A percentile compares a stretch with the other conserved stretches of the same genome.
phyloP scores from a whole-genome alignment of 2,797 vertebrate species.

The Acomys russatus region DNA sequence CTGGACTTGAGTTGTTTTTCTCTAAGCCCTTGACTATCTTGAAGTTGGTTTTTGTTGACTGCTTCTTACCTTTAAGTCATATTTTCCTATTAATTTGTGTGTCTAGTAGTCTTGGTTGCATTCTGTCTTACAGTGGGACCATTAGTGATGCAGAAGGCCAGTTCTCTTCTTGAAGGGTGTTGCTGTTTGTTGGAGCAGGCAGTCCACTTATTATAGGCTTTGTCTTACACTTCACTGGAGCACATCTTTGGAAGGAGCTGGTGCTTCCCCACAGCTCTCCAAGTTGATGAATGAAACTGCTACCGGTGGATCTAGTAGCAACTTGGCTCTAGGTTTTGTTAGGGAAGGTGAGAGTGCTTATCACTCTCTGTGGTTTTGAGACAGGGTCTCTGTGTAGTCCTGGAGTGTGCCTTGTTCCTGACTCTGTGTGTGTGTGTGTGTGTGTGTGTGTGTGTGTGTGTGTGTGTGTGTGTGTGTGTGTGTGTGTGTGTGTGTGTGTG shows the following conservation, averaged over 20 bases:
- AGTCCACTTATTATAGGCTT: background rate
- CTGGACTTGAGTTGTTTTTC: conserved; percentile 35
- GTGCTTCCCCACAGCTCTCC: background rate
- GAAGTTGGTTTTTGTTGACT: conserved; percentile 4
- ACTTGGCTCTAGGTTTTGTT: background rate
- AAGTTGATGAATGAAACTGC: background rate
- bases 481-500: too few relatives aligned
- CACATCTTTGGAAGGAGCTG: background rate
- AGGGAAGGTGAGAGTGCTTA: background rate
- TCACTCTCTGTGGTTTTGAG: background rate
- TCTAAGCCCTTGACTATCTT: background rate
- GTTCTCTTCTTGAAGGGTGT: background rate
- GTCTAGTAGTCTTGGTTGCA: background rate
- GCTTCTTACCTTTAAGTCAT: background rate
- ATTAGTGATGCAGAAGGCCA: background rate
- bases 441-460: too few relatives aligned
- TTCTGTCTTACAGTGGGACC: background rate
- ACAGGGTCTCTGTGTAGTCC: background rate
- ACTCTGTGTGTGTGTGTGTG: background rate
- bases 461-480: too few relatives aligned
- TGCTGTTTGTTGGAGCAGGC: background rate
- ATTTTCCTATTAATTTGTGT: background rate
- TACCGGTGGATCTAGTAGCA: background rate
- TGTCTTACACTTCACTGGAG: background rate
- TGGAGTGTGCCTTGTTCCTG: background rate